Evolutionary conservation across 2,113 vertebrate species (phyloP), one percentile per base, ranked within the genome.

Genomic region (Oceanodroma tethys): DNA sequence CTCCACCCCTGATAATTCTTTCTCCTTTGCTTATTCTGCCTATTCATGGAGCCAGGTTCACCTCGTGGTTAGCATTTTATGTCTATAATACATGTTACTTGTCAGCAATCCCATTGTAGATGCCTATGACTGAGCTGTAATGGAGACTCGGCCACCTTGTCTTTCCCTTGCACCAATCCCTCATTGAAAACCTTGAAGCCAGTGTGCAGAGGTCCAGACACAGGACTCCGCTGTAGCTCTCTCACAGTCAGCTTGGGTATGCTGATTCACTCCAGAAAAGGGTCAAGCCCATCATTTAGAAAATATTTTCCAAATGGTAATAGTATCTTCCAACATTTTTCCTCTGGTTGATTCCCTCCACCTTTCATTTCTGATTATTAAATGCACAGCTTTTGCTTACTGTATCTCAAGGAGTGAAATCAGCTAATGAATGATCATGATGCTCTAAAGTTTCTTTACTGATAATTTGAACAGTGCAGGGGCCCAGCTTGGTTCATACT

Each of bases 1-100:
- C 78, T 90, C 87, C 90, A 73, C 74, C 84, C 81, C 40, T 72
- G 78, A 94, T 53, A 86, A 93, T 93, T 96, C 62, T 72, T 82
- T 85, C 65, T 67, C 78, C n/a, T 96, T 91, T 65, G 52, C 85
- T 93, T 90, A 86, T 91, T 95, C 78, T 70, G 34, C 45, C 58
- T 93, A 30, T 21, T 90, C 85, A 76, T 67, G 38, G 55, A 90
- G 67, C 16, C 3, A 1, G 34, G 40, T 58, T 94, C 63, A 93
- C 50, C 45, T 89, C 13, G 8, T 53, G 30, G 60, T 91, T 93
- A 82, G 38, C 32, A 34, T 92, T 86, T 93, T 62, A n/a, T 6
- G 5, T n/a, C 79, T 86, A 13, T n/a, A 92, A 81, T 58, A 80
- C 55, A 29, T 29, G 40, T 68, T 83, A 59, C 36, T 74, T 52